Base-by-base conservation (phyloP, 2,888 invertebrate genomes). In the Cephus rjabovi region DNA sequence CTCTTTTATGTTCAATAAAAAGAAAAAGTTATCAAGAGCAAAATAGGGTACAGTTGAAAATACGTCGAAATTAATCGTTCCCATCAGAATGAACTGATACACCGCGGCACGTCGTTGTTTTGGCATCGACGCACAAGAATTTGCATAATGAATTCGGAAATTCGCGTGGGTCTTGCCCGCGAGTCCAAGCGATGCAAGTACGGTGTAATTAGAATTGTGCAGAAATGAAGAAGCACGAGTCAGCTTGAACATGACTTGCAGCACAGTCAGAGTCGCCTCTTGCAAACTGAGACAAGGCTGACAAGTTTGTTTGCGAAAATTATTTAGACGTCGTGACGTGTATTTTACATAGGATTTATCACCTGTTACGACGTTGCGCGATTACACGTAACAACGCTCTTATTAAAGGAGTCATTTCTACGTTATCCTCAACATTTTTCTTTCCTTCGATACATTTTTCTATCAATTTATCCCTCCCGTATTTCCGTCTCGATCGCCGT, bases 81-180 rank as follows among this genome's bases (percentile, higher is more conserved):
- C 15, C 56, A 23, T 56, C 1, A 23, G 56, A 40, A 40, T 15
- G 1, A 15, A 1, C 23, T 0, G 23, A 56, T 9, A 23, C 56
- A 15, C 9, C 1, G 40, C 15, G 56, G 56, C 23, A 23, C 2
- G 23, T 9, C 23, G 23, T 23, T 40, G 23, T 40, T 56, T 56
- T 56, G 56, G 23, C 56, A 56, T 56, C 23, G 23, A 56, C 56
- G 56, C 56, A 23, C 56, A 6, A 56, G n/a, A 78, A 82, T 82
- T 81, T 79, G 74, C 79, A 79, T 79, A 81, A 82, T 76, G 79
- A 80, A 82, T 79, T 79, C 75, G n/a, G 56, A 78, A 80, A 77
- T 80, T 75, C 79, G 82, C 77, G 74, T 75, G 31, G 74, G 11
- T 77, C 74, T 75, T 75, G 73, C 31, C 69, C 40, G 56, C 15